These are phyloP conservation scores for Drosophila malerkotliana DNA, from an alignment of 1,140 invertebrate species.

Conservation along the genomic window DNA sequence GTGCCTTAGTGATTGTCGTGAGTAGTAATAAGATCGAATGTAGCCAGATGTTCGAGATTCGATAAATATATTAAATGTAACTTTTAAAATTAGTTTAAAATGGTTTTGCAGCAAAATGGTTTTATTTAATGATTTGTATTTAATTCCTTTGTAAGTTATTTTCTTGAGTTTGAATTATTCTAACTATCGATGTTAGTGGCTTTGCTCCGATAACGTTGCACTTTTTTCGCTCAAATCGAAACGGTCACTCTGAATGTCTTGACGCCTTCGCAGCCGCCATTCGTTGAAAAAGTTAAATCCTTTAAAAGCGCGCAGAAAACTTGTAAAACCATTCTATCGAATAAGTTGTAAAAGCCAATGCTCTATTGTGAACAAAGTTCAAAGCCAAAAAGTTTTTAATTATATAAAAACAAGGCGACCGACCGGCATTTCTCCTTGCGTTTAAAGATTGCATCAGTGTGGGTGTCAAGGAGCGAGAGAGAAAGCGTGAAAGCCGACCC, in stretches of 20 bases:
- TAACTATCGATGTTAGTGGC: slow-evolving; percentile 8
- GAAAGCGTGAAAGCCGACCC: slow-evolving; percentile 18
- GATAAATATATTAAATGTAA: no score
- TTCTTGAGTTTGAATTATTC: no score
- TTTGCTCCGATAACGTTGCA: background rate
- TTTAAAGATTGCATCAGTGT: slow-evolving; percentile 68
- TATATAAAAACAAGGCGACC: background rate
- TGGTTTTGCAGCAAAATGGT: no score
- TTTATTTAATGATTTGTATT: no score
- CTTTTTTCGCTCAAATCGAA: background rate
- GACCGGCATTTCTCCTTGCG: slow-evolving; percentile 48
- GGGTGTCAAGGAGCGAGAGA: slow-evolving; percentile 10
- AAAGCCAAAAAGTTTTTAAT: background rate
- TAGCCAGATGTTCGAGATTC: no score
- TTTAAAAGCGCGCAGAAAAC: slow-evolving; percentile 10
- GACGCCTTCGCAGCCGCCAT: slow-evolving; percentile 37
- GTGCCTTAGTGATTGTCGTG: slow-evolving; percentile 7
- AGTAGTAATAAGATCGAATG: background rate
- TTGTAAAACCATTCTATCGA: background rate
- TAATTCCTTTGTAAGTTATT: no score
- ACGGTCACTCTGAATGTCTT: slow-evolving; percentile 23
- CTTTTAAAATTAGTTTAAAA: no score
- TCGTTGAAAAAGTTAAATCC: slow-evolving; percentile 25
- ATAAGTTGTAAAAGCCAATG: background rate
- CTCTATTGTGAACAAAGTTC: background rate